Evolutionary conservation across 2,888 invertebrate species (phyloP).

Genomic region (Rhogogaster chlorosoma): DNA sequence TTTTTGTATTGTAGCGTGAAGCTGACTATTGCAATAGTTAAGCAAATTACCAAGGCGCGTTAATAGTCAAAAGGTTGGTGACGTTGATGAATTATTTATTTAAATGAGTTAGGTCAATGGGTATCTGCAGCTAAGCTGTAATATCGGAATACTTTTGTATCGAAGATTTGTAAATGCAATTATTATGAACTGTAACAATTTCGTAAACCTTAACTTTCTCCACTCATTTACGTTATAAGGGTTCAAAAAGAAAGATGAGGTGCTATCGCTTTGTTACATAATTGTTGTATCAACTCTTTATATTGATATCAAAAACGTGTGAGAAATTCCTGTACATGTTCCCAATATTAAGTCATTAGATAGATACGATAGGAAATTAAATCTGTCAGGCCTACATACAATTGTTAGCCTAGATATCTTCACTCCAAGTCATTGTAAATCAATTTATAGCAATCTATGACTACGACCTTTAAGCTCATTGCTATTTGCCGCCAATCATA

Average conservation of each 20-base stretch:
- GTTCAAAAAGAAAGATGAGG: not conserved
- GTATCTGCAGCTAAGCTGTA: not conserved
- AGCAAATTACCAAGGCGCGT: constrained; percentile 16
- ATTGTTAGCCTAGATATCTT: constrained; percentile 64
- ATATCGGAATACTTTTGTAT: not conserved
- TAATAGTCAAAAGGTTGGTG: constrained; percentile 34
- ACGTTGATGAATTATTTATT: constrained; percentile 46
- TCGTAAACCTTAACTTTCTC: not conserved
- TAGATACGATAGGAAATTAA: constrained; percentile 3
- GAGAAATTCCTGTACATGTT: constrained; percentile 9
- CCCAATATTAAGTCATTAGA: constrained; percentile 19
- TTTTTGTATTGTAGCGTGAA: constrained; percentile 12
- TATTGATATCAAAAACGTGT: not conserved
- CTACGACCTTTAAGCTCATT: constrained; percentile 9
- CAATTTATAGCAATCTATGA: constrained; percentile 66
- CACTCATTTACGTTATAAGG: not conserved
- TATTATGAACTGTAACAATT: not conserved
- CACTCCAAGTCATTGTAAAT: constrained; percentile 67
- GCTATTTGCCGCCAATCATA: constrained; percentile 43
- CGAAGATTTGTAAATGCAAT: not conserved
- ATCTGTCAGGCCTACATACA: not conserved
- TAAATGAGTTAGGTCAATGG: constrained; percentile 3
- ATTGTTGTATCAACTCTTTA: not conserved
- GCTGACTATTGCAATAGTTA: constrained; percentile 39
- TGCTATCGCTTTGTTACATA: not conserved